Evolutionary conservation across 1,140 invertebrate genomes (phyloP).

Genomic region (Augochlora pura): DNA sequence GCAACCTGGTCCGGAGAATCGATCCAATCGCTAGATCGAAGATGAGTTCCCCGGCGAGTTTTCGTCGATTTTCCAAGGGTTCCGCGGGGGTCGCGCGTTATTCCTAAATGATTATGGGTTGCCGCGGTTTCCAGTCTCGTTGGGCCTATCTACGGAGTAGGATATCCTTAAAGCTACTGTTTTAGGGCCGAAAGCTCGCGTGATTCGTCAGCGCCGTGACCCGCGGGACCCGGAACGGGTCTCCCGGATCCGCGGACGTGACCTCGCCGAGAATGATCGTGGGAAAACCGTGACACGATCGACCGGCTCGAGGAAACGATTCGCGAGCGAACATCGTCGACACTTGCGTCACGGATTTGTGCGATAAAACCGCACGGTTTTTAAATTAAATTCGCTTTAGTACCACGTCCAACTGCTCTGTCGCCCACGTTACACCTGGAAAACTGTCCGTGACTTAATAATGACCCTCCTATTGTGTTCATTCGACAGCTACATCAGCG

Average conservation of each 20-base stretch:
- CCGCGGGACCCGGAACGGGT: neutral
- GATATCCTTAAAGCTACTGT: conserved; percentile 49
- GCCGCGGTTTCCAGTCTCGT: conserved; percentile 14
- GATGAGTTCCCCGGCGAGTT: neutral
- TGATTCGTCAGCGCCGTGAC: conserved; percentile 8
- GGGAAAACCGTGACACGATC: conserved; percentile 4
- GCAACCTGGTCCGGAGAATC: neutral
- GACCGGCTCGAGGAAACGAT: neutral
- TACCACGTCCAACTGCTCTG: too few species aligned
- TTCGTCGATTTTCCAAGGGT: neutral
- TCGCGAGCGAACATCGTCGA: too few species aligned
- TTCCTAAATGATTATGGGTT: conserved; percentile 20
- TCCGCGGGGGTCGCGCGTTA: neutral
- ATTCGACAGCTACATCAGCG: too few species aligned
- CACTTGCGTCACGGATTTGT: too few species aligned
- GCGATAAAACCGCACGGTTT: too few species aligned
- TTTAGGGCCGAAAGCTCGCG: conserved; percentile 45
- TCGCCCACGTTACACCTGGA: too few species aligned
- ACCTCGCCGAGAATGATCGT: neutral
- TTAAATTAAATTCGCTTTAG: too few species aligned
- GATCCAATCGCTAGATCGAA: conserved; percentile 19
- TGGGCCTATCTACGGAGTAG: conserved; percentile 41
- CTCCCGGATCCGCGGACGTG: neutral
- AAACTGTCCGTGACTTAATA: too few species aligned
- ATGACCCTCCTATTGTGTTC: too few species aligned